Percentiles rank a stretch among this genome's conserved stretches.
Conservation (phyloP, 37 sponge, comb jelly and placozoan species). For the Halichondria panicea region DNA sequence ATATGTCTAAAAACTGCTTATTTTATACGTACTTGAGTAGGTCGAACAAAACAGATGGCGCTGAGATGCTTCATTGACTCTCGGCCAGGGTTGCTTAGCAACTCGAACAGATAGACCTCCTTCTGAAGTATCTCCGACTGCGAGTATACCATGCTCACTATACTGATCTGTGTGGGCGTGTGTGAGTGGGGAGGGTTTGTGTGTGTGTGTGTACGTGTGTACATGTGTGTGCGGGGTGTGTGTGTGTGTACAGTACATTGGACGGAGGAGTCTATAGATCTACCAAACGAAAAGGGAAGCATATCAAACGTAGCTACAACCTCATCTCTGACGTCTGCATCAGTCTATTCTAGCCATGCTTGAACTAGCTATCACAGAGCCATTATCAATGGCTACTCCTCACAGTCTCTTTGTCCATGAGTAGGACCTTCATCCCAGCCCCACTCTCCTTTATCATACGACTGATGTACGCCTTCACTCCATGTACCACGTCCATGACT, state of each 20-base stretch:
- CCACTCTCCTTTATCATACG: slow-evolving; percentile 92
- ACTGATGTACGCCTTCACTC: slow-evolving; percentile 87
- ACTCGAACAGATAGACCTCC: slow-evolving; percentile 95
- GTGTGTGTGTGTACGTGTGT: too few species aligned
- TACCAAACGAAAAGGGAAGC: too few species aligned
- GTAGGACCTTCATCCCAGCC: slow-evolving; percentile 95
- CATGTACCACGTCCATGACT: slow-evolving; percentile 91
- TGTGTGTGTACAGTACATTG: too few species aligned
- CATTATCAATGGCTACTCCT: background rate
- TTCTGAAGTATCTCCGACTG: slow-evolving; percentile 97
- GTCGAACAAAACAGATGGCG: slow-evolving; percentile 92
- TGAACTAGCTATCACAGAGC: too few species aligned
- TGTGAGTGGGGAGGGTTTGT: too few species aligned
- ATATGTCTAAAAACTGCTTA: background rate
- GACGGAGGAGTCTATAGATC: too few species aligned
- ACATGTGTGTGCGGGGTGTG: too few species aligned
- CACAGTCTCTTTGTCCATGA: slow-evolving; percentile 92
- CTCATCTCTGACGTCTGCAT: background rate
- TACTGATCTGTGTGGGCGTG: slow-evolving; percentile 57
- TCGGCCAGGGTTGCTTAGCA: slow-evolving; percentile 60
- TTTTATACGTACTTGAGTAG: slow-evolving; percentile 63
- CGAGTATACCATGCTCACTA: slow-evolving; percentile 91
- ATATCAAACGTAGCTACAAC: too few species aligned
- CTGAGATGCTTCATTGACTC: slow-evolving; percentile 97
- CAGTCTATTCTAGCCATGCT: background rate